phyloP scores from a whole-genome alignment of 2,888 invertebrate species.

The Drosophila differens region DNA sequence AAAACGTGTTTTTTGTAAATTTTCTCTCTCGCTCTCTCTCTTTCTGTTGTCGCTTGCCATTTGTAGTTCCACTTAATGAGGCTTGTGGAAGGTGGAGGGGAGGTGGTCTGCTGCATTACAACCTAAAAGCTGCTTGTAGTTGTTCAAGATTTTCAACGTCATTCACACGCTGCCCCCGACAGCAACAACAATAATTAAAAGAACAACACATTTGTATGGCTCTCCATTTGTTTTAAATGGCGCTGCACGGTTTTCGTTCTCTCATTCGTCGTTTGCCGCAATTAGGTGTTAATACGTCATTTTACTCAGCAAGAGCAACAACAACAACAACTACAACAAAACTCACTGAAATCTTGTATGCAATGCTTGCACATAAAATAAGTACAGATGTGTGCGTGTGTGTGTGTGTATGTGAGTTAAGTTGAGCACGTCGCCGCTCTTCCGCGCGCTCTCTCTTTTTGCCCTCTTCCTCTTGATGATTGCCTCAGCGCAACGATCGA shows the following conservation, averaged over 20 bases:
- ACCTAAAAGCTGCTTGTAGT: constrained; percentile 2
- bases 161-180: constrained; percentile 15
- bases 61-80: neutral
- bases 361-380: constrained; percentile 57
- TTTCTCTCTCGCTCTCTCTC: neutral
- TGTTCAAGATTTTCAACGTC: constrained; percentile 20
- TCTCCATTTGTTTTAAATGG: constrained; percentile 26
- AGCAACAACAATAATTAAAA: constrained; percentile 14
- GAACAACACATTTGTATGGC: constrained; percentile 15
- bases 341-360: constrained; percentile 47
- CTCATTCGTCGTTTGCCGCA: constrained; percentile 51
- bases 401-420: constrained; percentile 19
- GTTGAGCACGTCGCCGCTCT: constrained; percentile 13
- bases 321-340: constrained; percentile 21
- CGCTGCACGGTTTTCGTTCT: constrained; percentile 4
- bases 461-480: constrained; percentile 26
- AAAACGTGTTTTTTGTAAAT: neutral
- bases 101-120: no score
- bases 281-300: constrained; percentile 76
- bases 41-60: neutral
- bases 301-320: constrained; percentile 46
- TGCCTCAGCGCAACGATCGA: constrained; percentile 63
- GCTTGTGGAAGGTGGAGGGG: accelerated
- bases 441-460: constrained; percentile 4
- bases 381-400: constrained; percentile 35